Evolutionary conservation across 1,140 invertebrate species (phyloP), one percentile per base, ranked within the genome.

Genomic region (Scaptomyza montana): DNA sequence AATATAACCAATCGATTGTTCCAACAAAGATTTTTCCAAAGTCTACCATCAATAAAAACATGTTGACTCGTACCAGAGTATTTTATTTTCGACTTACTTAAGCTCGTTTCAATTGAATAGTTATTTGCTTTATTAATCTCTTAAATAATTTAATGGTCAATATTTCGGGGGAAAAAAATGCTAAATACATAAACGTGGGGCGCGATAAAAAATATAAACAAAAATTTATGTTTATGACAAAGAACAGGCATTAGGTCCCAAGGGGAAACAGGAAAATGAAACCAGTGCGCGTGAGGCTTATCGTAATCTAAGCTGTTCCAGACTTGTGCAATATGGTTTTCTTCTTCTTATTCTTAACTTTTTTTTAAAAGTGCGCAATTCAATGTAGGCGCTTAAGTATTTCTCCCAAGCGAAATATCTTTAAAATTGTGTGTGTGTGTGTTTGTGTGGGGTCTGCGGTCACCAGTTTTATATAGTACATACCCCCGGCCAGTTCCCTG

Each of bases 391-490:
- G 33, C 45, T n/a, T 43, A 57, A 57, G 43, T 68, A 46, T 16
- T 68, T 46, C 36, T 59, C 13, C 33, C 19, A 59, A 36, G 62
- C 51, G 50, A 16, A 5, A 55, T 41, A 13, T 36, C 5, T 25
- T 13, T 47, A 30, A 43, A 56, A 2, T 41, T 10, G 30, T 16
- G 16, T 16, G 28, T 30, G 28, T 30, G 28, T 30, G 3, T 36
- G 33, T 36, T 41, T 41, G 43, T 69, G 67, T 55, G 41, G 50
- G 59, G 66, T 54, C 51, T 70, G 60, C 51, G 60, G 67, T 63
- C 63, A 64, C 67, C 64, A 56, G 16, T 21, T 25, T 2, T 0
- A 25, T 25, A 25, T 25, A 25, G 21, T 25, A 25, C 21, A 25
- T 25, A 16, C 16, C 16, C 16, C 16, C 1, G 16, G 16, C 16